Evolutionary conservation across 2,113 vertebrate species (phyloP).

Genomic region (Cnemophilus loriae): DNA sequence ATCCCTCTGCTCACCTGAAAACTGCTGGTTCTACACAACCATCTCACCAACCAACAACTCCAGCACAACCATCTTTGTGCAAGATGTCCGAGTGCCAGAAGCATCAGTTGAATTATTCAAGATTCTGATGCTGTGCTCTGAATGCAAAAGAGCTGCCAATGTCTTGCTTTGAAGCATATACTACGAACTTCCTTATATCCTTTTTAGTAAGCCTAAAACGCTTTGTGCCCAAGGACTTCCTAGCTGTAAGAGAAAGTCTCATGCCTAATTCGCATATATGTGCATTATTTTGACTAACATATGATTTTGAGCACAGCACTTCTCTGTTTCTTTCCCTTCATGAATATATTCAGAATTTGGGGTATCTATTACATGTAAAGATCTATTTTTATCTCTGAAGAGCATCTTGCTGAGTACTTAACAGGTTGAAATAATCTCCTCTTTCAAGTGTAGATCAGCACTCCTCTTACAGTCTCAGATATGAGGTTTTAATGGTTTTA

Average conservation of each 20-base stretch:
- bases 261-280: background rate
- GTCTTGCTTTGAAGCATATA: background rate
- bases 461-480: background rate
- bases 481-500: background rate
- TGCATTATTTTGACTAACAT: background rate
- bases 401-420: background rate
- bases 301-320: background rate
- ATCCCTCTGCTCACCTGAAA: background rate
- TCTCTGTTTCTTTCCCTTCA: background rate
- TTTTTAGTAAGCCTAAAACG: background rate
- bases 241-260: background rate
- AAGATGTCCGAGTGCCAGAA: background rate
- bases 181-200: background rate
- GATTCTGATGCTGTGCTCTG: background rate
- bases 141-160: background rate
- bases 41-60: background rate
- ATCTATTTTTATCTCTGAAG: background rate
- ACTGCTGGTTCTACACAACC: background rate
- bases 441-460: background rate
- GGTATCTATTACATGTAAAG: background rate
- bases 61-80: background rate
- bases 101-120: background rate
- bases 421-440: background rate
- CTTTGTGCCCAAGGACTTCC: background rate
- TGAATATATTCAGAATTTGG: background rate